Conservation (phyloP, 30 jellyfish, hydroid and myxozoan species). For the Nemopilema nomurai region DNA sequence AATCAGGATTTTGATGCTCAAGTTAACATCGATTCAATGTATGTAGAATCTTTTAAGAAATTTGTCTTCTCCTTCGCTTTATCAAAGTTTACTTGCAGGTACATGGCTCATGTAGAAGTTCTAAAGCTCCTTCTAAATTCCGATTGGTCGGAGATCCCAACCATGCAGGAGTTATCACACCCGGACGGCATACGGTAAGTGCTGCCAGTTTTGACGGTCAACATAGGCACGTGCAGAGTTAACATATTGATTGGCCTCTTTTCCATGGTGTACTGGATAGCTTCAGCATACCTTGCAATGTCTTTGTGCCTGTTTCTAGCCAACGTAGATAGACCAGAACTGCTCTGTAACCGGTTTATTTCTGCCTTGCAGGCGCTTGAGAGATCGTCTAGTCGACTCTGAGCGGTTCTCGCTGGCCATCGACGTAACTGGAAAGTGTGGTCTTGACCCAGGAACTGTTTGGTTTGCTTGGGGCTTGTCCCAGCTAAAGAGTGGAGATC, state of each 20-base stretch:
- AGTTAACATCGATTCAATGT: no score
- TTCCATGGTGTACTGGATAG: no score
- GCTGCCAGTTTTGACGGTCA: no score
- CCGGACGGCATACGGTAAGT: conserved; percentile 86
- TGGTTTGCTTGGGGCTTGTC: conserved; percentile 94
- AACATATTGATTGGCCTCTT: no score
- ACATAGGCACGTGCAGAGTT: no score
- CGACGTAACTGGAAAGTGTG: conserved; percentile 93
- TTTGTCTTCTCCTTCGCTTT: background rate
- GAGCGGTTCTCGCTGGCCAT: conserved; percentile 89
- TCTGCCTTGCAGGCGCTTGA: conserved; percentile 66
- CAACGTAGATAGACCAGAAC: no score
- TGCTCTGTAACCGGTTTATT: background rate
- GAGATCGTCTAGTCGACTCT: conserved; percentile 84
- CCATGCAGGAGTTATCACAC: conserved; percentile 91
- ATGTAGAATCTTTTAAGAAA: no score
- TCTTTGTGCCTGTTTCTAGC: no score
- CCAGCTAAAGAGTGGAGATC: conserved; percentile 83
- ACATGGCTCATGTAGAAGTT: conserved; percentile 46
- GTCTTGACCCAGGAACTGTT: conserved; percentile 89
- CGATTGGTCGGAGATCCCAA: conserved; percentile 75
- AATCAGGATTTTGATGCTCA: no score
- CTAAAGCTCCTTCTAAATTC: conserved; percentile 16
- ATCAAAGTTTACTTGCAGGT: conserved; percentile 41
- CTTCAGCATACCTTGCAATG: no score